phyloP scores from a whole-genome alignment of 2,888 invertebrate species.

The Sycophila texana region DNA sequence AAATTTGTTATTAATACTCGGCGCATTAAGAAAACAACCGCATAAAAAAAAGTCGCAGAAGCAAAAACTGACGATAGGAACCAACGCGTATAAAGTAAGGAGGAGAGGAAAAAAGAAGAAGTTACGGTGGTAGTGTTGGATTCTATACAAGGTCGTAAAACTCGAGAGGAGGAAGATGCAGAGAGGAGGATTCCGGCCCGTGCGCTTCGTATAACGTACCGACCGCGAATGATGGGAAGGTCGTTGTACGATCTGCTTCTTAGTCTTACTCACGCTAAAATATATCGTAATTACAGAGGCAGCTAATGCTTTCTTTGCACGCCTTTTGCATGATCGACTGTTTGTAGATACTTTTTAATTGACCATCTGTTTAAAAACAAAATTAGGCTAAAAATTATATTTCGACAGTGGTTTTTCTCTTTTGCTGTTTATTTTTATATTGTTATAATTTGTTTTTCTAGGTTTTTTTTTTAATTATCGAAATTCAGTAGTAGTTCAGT shows the following conservation, averaged over 20 bases:
- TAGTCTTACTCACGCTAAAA: slow-evolving; percentile 28
- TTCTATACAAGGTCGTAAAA: slow-evolving; percentile 63
- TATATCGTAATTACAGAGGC: slow-evolving; percentile 69
- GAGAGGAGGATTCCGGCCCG: slow-evolving; percentile 13
- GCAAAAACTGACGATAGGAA: slow-evolving; percentile 21
- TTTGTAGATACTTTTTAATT: no score
- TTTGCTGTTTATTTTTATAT: no score
- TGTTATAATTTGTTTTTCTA: no score
- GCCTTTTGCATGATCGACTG: no score
- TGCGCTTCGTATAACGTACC: background rate
- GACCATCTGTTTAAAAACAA: no score
- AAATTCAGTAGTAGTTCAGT: no score
- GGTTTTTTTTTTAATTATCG: no score
- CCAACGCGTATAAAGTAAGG: slow-evolving; percentile 35
- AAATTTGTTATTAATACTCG: slow-evolving; percentile 33
- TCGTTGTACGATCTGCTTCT: slow-evolving; percentile 27
- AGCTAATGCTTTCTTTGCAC: slow-evolving; percentile 54
- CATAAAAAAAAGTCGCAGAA: slow-evolving; percentile 11
- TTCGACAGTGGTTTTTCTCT: no score
- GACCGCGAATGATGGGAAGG: slow-evolving; percentile 28
- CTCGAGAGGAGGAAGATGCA: slow-evolving; percentile 59
- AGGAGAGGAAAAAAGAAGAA: slow-evolving; percentile 15
- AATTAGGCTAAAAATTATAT: no score
- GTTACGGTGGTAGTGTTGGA: slow-evolving; percentile 16
- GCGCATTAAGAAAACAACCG: slow-evolving; percentile 18